A percentile compares a stretch with the other conserved stretches of the same genome.
These are phyloP conservation scores for Anthonomus grandis DNA, from an alignment of 1,140 invertebrate genomes.

Conservation along the genomic window DNA sequence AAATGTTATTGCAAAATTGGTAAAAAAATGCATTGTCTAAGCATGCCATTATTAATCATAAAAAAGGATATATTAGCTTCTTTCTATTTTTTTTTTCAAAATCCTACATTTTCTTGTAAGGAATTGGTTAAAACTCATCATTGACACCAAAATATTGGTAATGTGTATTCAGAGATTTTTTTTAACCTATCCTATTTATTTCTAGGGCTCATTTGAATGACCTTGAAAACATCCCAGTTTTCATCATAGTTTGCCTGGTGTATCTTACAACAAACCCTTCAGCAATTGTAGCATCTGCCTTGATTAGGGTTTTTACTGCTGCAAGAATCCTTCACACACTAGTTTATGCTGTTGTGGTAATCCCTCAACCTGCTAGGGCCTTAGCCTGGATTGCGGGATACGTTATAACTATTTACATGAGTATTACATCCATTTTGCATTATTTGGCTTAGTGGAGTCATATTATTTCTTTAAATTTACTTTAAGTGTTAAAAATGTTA, in stretches of 20 bases:
- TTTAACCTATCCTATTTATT: too few species aligned
- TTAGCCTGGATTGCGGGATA: slow-evolving; percentile 50
- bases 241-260: slow-evolving; percentile 59
- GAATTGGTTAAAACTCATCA: too few species aligned
- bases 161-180: too few species aligned
- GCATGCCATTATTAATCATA: too few species aligned
- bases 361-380: slow-evolving; percentile 57
- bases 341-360: slow-evolving; percentile 57
- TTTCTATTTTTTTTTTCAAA: too few species aligned
- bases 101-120: too few species aligned
- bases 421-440: slow-evolving; percentile 33
- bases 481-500: too few species aligned
- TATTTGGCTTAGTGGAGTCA: slow-evolving; percentile 13
- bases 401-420: slow-evolving; percentile 52
- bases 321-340: slow-evolving; percentile 62
- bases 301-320: slow-evolving; percentile 60
- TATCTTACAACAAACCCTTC: slow-evolving; percentile 62
- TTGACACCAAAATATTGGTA: too few species aligned
- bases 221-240: slow-evolving; percentile 70
- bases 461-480: neutral
- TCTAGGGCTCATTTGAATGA: slow-evolving; percentile 70
- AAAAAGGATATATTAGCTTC: too few species aligned
- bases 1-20: too few species aligned
- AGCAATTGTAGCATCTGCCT: slow-evolving; percentile 49
- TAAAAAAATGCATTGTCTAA: too few species aligned